Base-by-base conservation (phyloP, 2,888 invertebrate species). In the Sarcophaga rosellei region DNA sequence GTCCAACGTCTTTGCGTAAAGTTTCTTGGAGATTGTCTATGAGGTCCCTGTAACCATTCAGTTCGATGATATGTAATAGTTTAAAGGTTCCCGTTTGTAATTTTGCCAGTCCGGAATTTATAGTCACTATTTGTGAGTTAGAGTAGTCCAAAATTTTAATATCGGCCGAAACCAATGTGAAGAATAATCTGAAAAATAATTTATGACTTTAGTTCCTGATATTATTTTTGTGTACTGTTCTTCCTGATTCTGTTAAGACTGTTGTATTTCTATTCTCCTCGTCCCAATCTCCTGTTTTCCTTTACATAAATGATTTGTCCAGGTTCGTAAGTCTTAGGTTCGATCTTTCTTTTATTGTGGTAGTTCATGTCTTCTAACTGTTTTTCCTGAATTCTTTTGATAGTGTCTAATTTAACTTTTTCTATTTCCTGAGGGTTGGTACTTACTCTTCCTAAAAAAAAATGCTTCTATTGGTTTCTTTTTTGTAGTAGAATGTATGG, bases 71-170 rank as follows among this genome's bases (percentile, higher is more conserved):
- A 87, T 57, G 12, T n/a, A 82, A 70, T 77, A 77, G 15, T 53
- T 66, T 77, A 23, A 84, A 80, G 4, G 70, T 79, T 45, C 70
- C 69, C 15, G 59, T 75, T 15, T 79, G 68, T 59, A 75, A 21
- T 47, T 81, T 62, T 4, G 69, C 47, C 23, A 23, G 23, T 23
- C 23, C 23, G 23, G 23, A 23, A 3, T 23, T 23, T 3, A 23
- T 23, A 23, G 23, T 44, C 4, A 79, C 79, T 35, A 79, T 57
- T 57, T 72, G 44, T 17, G 79, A 72, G 17, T 59, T 65, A 17
- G 79, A 65, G 11, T 76, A 77, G 63, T 81, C 69, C 75, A 81
- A n/a, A 15, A 84, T 85, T 72, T 87, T 77, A 10, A 84, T 72
- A 15, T 87, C 78, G 21, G n/a, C n/a, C n/a, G n/a, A n/a, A n/a